Evolutionary conservation across 2,113 vertebrate genomes (phyloP).

Genomic region (Malurus alboscapulatus): DNA sequence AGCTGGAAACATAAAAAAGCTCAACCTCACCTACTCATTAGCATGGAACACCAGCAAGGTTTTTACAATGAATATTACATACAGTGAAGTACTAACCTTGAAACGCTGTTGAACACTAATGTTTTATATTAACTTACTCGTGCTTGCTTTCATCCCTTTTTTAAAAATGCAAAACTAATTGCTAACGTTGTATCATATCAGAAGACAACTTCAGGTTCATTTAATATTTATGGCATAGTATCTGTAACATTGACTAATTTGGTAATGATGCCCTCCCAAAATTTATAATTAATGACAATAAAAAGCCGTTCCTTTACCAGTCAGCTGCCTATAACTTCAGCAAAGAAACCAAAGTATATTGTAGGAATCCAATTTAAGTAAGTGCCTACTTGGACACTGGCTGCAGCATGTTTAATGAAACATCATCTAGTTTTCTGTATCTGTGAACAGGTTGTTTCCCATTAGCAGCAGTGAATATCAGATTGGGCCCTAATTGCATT

Average conservation of each 20-base stretch:
- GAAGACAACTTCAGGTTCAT: slow-evolving; percentile 53
- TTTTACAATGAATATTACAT: slow-evolving; percentile 47
- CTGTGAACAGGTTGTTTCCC: not conserved
- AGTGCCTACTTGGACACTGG: not conserved
- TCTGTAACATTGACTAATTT: slow-evolving; percentile 39
- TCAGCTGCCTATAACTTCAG: not conserved
- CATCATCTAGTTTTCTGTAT: not conserved
- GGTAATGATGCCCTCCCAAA: slow-evolving; percentile 17
- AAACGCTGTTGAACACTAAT: slow-evolving; percentile 20
- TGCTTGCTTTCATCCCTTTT: slow-evolving; percentile 43
- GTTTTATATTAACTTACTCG: slow-evolving; percentile 49
- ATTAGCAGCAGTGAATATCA: not conserved
- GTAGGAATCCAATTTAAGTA: not conserved
- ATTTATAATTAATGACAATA: slow-evolving; percentile 39
- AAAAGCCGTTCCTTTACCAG: not conserved
- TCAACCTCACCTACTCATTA: slow-evolving; percentile 24
- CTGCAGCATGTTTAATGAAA: not conserved
- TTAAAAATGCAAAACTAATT: slow-evolving; percentile 61
- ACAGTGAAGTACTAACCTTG: slow-evolving; percentile 45
- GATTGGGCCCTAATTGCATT: not conserved
- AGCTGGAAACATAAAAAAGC: slow-evolving; percentile 18
- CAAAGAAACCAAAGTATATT: not conserved
- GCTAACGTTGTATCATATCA: slow-evolving; percentile 38
- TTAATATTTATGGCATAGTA: slow-evolving; percentile 52
- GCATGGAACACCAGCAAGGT: slow-evolving; percentile 28